Evolutionary conservation across 2,888 invertebrate genomes (phyloP).

Genomic region (Dicranocentrus wangi): DNA sequence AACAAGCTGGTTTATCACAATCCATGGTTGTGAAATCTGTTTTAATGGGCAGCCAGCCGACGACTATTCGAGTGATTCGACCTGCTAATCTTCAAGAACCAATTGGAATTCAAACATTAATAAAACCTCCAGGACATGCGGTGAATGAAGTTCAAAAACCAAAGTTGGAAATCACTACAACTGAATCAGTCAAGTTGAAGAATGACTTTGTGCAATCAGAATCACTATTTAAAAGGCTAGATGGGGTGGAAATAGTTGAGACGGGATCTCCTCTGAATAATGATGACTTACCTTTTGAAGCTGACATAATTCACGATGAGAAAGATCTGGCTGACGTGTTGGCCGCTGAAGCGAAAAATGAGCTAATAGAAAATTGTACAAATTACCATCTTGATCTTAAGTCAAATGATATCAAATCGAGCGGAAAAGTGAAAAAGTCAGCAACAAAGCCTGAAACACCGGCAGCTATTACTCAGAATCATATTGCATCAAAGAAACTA

Average conservation of each 20-base stretch:
- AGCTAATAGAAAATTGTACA: slow-evolving; percentile 32
- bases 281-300: slow-evolving; percentile 71
- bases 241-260: slow-evolving; percentile 70
- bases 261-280: slow-evolving; percentile 68
- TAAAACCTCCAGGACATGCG: slow-evolving; percentile 64
- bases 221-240: slow-evolving; percentile 65
- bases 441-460: not conserved
- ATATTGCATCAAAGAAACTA: slow-evolving; percentile 30
- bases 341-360: slow-evolving; percentile 62
- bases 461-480: slow-evolving; percentile 30
- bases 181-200: not conserved
- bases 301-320: slow-evolving; percentile 72
- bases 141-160: slow-evolving; percentile 20
- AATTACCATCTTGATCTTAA: slow-evolving; percentile 26
- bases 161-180: not conserved
- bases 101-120: slow-evolving; percentile 33
- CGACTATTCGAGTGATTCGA: slow-evolving; percentile 69
- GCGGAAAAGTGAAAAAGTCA: not conserved
- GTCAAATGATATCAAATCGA: not conserved
- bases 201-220: slow-evolving; percentile 23
- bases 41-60: slow-evolving; percentile 68
- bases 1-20: slow-evolving; percentile 61
- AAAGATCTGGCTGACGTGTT: slow-evolving; percentile 72
- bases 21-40: slow-evolving; percentile 73
- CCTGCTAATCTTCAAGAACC: slow-evolving; percentile 57